These are phyloP conservation scores for Stylophora pistillata DNA, from an alignment of 64 coral and sea anemone species.

Conservation along the genomic window DNA sequence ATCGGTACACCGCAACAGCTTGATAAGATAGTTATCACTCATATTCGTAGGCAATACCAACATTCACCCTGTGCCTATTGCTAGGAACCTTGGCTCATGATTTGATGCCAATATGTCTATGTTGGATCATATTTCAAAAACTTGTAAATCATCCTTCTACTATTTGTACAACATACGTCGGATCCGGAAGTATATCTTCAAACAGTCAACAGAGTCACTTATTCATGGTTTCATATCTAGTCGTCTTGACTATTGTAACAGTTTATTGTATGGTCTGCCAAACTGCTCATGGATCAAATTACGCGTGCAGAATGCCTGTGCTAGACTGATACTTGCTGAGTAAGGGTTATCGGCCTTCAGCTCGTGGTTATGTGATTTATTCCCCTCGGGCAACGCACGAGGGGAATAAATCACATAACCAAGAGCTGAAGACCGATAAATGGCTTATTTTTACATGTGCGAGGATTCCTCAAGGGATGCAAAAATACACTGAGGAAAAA, in stretches of 20 bases:
- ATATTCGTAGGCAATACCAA: neutral
- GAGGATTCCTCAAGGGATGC: no score
- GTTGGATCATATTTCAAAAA: conserved; percentile 30
- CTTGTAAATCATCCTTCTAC: conserved; percentile 20
- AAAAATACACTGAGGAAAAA: no score
- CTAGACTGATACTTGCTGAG: conserved; percentile 5
- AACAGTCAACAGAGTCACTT: neutral
- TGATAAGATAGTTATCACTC: neutral
- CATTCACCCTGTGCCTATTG: conserved; percentile 1
- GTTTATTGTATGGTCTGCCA: no score
- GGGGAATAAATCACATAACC: no score
- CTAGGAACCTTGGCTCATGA: conserved; percentile 19
- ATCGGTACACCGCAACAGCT: neutral
- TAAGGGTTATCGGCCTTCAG: no score
- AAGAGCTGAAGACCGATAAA: no score
- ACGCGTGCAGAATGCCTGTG: neutral
- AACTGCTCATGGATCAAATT: no score
- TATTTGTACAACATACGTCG: conserved; percentile 22
- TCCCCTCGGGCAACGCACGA: no score
- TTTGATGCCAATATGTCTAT: conserved; percentile 15
- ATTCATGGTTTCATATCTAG: neutral
- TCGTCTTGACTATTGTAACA: conserved; percentile 6
- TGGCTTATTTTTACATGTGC: no score
- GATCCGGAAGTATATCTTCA: conserved; percentile 1
- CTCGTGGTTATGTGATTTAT: no score